Conservation (phyloP, 2,888 invertebrate species). For the Ennomos erosarius region DNA sequence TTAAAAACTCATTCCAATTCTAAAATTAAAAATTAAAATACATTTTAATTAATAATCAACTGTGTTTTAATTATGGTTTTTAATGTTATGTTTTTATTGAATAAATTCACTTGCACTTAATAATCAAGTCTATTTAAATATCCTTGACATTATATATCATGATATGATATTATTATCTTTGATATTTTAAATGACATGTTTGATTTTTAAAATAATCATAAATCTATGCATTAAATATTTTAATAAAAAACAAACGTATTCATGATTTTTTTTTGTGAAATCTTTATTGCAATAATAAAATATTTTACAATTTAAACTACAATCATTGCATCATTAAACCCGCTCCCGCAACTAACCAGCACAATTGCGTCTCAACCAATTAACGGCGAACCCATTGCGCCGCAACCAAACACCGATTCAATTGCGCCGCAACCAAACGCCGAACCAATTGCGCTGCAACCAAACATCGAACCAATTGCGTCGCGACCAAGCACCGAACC, state of each 20-base stretch:
- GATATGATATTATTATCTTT: not conserved
- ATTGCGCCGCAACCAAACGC: conserved; percentile 5
- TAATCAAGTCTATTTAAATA: conserved; percentile 3
- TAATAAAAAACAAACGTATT: not conserved
- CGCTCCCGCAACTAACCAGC: not conserved
- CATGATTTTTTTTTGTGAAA: not conserved
- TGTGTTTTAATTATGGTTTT: no score
- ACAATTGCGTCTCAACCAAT: conserved; percentile 1
- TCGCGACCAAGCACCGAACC: conserved; percentile 2
- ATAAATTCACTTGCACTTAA: no score
- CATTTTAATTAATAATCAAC: conserved; percentile 11
- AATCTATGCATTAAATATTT: not conserved
- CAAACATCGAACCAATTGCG: not conserved
- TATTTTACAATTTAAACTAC: conserved; percentile 1
- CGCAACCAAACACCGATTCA: not conserved
- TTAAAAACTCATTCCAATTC: conserved; percentile 26
- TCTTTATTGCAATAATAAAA: conserved; percentile 8
- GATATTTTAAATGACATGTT: conserved; percentile 17
- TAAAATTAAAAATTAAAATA: conserved; percentile 22
- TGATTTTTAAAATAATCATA: conserved; percentile 13
- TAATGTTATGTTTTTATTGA: no score
- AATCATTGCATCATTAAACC: conserved; percentile 10
- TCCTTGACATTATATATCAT: conserved; percentile 11
- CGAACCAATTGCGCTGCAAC: not conserved
- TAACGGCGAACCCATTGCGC: not conserved